Conservation (phyloP, 2,888 invertebrate genomes). For the Drosophila niveifrons region DNA sequence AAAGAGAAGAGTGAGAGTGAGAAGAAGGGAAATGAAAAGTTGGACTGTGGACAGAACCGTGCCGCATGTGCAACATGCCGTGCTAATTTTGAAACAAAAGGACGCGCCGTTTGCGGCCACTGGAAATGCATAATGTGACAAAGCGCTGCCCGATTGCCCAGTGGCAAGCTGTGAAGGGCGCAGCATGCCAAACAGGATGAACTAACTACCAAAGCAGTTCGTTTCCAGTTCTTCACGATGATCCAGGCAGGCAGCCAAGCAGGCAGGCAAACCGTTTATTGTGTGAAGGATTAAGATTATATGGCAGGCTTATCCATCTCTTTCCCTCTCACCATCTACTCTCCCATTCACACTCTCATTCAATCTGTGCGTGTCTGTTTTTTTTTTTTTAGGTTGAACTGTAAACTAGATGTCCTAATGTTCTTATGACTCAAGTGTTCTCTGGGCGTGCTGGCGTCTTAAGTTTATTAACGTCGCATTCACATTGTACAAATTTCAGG, state of each 20-base stretch:
- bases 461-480: conserved; percentile 61
- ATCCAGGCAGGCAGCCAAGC: conserved; percentile 17
- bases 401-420: conserved; percentile 59
- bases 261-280: conserved; percentile 61
- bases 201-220: conserved; percentile 50
- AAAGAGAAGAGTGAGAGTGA: not conserved
- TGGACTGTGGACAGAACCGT: conserved; percentile 28
- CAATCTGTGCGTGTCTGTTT: conserved; percentile 26
- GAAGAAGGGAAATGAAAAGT: conserved; percentile 1
- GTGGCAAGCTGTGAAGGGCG: conserved; percentile 75
- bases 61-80: conserved; percentile 78
- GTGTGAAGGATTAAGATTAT: conserved; percentile 81
- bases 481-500: conserved; percentile 27
- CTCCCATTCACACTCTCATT: conserved; percentile 26
- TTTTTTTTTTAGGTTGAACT: conserved; percentile 63
- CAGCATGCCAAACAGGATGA: conserved; percentile 80
- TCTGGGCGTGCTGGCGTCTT: conserved; percentile 74
- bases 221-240: not conserved
- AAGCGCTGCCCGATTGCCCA: conserved; percentile 25
- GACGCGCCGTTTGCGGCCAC: conserved; percentile 66
- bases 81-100: conserved; percentile 78
- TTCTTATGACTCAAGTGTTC: conserved; percentile 70
- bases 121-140: conserved; percentile 58
- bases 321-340: conserved; percentile 10
- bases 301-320: conserved; percentile 48